Conservation (phyloP, 2,888 invertebrate genomes). For the Horisme vitalbata region DNA sequence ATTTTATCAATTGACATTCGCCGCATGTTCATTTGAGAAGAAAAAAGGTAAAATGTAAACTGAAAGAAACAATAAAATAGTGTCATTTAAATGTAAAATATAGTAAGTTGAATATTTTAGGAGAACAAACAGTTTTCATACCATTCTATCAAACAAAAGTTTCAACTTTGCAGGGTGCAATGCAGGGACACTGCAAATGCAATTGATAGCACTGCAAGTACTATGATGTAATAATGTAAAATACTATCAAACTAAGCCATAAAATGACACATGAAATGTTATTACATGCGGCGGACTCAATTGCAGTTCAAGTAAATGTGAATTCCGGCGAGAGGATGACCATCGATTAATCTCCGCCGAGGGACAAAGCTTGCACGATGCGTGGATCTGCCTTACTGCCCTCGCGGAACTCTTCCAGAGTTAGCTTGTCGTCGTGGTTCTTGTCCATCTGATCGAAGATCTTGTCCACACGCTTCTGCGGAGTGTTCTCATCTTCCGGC, state of each 20-base stretch:
- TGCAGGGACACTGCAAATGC: too few relatives aligned
- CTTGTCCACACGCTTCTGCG: slow-evolving; percentile 98
- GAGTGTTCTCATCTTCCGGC: slow-evolving; percentile 95
- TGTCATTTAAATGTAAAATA: too few relatives aligned
- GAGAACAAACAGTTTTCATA: too few relatives aligned
- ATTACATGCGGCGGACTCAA: slow-evolving; percentile 46
- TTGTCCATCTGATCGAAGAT: slow-evolving; percentile 99
- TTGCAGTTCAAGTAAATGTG: slow-evolving; percentile 63
- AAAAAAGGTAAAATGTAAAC: too few relatives aligned
- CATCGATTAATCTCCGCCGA: slow-evolving; percentile 88
- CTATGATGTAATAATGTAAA: too few relatives aligned
- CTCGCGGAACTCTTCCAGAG: slow-evolving; percentile 97
- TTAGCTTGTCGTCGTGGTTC: slow-evolving; percentile 98
- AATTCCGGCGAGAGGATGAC: slow-evolving; percentile 79
- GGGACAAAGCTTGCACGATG: slow-evolving; percentile 97
- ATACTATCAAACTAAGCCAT: neutral
- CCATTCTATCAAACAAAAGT: too few relatives aligned
- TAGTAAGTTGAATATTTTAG: too few relatives aligned
- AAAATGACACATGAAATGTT: neutral
- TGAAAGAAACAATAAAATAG: too few relatives aligned
- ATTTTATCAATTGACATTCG: slow-evolving; percentile 33
- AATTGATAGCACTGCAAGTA: too few relatives aligned
- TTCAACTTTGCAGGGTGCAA: too few relatives aligned
- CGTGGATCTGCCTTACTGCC: slow-evolving; percentile 99
- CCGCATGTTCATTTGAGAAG: slow-evolving; percentile 35